Percentiles rank a stretch among this genome's conserved stretches.
Evolutionary conservation across 2,797 vertebrate species (phyloP).

Genomic region (Gymnoscopelus braueri): DNA sequence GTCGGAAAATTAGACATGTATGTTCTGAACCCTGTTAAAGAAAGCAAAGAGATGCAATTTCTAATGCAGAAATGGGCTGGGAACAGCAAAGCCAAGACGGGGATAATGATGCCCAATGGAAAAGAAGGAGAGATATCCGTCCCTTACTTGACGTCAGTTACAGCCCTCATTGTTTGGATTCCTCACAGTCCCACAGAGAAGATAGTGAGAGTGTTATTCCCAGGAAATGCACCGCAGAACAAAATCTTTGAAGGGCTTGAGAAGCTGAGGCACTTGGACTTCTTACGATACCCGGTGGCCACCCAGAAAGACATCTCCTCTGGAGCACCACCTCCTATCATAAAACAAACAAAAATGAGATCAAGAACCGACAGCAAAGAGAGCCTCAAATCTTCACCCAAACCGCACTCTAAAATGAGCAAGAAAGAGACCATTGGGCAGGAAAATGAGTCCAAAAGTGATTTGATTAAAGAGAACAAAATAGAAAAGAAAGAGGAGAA

Average conservation of each 20-base stretch:
- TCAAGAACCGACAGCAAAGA: conserved; percentile 97
- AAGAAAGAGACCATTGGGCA: conserved; percentile 87
- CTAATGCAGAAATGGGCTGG: conserved; percentile 99
- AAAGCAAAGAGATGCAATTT: conserved; percentile 99
- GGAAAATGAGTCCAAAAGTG: conserved; percentile 88
- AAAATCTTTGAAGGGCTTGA: conserved; percentile 99
- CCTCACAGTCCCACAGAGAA: conserved; percentile 95
- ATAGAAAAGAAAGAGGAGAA: conserved; percentile 87
- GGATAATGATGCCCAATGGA: conserved; percentile 91
- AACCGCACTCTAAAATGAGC: conserved; percentile 84
- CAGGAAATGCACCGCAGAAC: conserved; percentile 98
- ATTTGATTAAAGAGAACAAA: conserved; percentile 89
- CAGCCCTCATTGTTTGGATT: conserved; percentile 97
- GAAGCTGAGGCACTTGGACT: conserved; percentile 96
- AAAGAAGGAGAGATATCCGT: conserved; percentile 99
- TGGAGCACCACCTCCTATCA: conserved; percentile 84
- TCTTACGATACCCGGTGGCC: conserved; percentile 93
- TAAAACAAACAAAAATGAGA: conserved; percentile 96
- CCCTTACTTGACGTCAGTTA: conserved; percentile 97
- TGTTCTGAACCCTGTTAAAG: conserved; percentile 95
- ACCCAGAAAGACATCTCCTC: conserved; percentile 94
- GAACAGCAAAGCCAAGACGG: conserved; percentile 98
- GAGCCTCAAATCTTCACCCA: conserved; percentile 93
- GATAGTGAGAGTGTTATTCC: conserved; percentile 97
- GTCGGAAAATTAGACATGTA: conserved; percentile 99